These are phyloP conservation scores for Hucho hucho DNA, from an alignment of 2,113 vertebrate genomes.

Conservation along the genomic window DNA sequence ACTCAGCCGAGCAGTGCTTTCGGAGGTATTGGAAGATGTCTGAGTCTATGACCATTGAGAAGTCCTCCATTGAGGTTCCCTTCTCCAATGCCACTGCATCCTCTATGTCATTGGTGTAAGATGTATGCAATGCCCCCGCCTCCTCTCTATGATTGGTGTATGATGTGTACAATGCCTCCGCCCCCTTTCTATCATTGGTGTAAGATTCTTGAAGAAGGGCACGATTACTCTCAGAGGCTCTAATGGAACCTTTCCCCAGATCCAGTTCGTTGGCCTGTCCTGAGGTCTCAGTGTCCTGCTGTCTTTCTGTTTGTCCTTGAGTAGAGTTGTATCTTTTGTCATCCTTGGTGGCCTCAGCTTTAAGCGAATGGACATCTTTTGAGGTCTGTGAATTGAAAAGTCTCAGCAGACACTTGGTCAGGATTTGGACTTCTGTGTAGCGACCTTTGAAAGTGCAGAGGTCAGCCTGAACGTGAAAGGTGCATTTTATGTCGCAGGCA, in stretches of 20 bases:
- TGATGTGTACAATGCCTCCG: neutral
- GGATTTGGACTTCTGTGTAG: conserved; percentile 58
- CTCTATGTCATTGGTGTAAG: neutral
- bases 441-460: conserved; percentile 56
- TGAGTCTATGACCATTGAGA: conserved; percentile 59
- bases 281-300: neutral
- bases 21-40: conserved; percentile 71
- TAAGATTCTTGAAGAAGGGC: neutral
- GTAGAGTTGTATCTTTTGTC: neutral
- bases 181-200: neutral
- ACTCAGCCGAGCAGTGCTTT: conserved; percentile 49
- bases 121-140: neutral
- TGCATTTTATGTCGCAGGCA: conserved; percentile 38
- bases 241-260: neutral
- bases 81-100: neutral
- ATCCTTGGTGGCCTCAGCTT: fast-evolving
- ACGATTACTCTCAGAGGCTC: neutral
- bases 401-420: conserved; percentile 54
- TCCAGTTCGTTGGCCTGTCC: neutral
- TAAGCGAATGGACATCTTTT: neutral
- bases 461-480: conserved; percentile 34
- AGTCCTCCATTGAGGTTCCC: conserved; percentile 47
- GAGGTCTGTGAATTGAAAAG: conserved; percentile 30
- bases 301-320: conserved; percentile 2
- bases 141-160: neutral